These are phyloP conservation scores for Lethenteron reissneri DNA, from an alignment of 2,113 vertebrate species.

Conservation along the genomic window DNA sequence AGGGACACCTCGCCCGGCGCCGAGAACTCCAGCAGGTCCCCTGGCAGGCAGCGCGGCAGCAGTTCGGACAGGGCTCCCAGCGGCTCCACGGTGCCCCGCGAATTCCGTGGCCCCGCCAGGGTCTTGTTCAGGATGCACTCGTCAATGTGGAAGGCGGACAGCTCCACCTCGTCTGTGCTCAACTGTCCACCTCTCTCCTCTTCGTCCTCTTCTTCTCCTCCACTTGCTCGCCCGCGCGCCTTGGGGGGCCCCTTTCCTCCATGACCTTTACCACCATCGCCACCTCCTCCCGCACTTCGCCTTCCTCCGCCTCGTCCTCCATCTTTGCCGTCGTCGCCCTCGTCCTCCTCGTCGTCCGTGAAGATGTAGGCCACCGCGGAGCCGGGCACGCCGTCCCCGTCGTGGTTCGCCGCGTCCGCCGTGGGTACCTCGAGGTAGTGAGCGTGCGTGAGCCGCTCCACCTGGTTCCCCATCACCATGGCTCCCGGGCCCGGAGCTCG, in stretches of 20 bases:
- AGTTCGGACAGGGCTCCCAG: slow-evolving; percentile 60
- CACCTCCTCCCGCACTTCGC: neutral
- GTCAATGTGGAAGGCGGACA: slow-evolving; percentile 83
- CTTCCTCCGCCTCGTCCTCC: neutral
- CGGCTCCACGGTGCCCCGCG: slow-evolving; percentile 32
- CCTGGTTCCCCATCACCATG: too few relatives aligned
- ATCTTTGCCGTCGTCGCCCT: neutral
- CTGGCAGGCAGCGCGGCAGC: slow-evolving; percentile 73
- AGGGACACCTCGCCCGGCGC: slow-evolving; percentile 40
- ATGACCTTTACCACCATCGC: neutral
- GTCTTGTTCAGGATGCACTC: slow-evolving; percentile 97
- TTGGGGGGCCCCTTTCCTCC: neutral
- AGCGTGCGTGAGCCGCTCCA: too few relatives aligned
- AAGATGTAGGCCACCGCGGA: too few relatives aligned
- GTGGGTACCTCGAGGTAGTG: too few relatives aligned
- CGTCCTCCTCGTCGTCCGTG: neutral
- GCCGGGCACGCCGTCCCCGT: too few relatives aligned
- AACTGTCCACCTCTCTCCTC: neutral
- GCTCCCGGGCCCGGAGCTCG: too few relatives aligned
- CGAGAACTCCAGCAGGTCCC: slow-evolving; percentile 79
- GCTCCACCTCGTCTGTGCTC: slow-evolving; percentile 50
- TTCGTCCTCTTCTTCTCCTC: neutral
- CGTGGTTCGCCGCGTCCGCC: too few relatives aligned
- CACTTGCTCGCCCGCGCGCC: neutral
- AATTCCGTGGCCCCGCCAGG: slow-evolving; percentile 28